A percentile compares a stretch with the other conserved stretches of the same genome.
phyloP scores from a whole-genome alignment of 2,797 vertebrate species.

The Pangasius sanitwongsei region DNA sequence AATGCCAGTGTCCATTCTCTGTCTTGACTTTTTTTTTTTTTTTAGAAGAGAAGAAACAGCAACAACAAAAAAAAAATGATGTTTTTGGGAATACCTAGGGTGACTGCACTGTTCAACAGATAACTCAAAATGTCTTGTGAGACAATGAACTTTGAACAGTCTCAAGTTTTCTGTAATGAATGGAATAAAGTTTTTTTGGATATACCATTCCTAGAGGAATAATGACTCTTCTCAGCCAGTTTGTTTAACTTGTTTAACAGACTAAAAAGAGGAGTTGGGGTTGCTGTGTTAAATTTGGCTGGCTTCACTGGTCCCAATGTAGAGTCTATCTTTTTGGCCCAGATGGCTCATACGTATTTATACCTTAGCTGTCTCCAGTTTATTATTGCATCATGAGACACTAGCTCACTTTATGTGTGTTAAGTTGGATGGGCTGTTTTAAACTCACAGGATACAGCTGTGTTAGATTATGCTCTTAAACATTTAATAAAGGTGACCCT shows the following conservation, averaged over 20 bases:
- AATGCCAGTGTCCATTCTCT: not conserved
- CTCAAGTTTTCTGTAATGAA: not conserved
- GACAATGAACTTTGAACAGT: not conserved
- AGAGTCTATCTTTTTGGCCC: not conserved
- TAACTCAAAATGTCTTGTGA: not conserved
- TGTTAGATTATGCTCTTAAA: conserved; percentile 39
- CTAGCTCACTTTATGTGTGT: conserved; percentile 29
- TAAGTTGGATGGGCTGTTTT: conserved; percentile 37
- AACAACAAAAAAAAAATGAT: not conserved
- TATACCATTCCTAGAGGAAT: conserved; percentile 10
- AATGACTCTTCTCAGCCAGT: not conserved
- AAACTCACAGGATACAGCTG: conserved; percentile 58
- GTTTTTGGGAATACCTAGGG: not conserved
- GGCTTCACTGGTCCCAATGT: not conserved
- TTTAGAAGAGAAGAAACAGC: not conserved
- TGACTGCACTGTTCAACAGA: not conserved
- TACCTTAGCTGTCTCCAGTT: not conserved
- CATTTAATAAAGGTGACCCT: conserved; percentile 39
- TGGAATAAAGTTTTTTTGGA: not conserved
- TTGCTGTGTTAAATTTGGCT: conserved; percentile 2
- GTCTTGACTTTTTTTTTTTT: not conserved
- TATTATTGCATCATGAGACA: conserved; percentile 22
- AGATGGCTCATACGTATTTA: not conserved
- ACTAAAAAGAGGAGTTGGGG: not conserved
- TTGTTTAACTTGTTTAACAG: not conserved